These are phyloP conservation scores for Cyrtonyx montezumae DNA, from an alignment of 2,113 vertebrate genomes.

Conservation along the genomic window DNA sequence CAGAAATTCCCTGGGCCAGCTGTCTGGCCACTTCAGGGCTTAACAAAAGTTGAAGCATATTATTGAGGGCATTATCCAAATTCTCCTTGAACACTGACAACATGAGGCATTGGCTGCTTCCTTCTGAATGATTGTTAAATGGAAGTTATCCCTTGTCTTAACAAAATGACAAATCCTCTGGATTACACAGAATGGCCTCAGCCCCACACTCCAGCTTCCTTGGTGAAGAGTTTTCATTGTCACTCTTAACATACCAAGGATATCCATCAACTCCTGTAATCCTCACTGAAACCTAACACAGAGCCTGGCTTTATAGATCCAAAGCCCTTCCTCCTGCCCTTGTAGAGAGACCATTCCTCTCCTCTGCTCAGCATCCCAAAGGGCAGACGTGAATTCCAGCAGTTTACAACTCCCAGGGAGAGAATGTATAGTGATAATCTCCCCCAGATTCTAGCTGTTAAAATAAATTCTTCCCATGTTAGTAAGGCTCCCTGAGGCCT, in stretches of 20 bases:
- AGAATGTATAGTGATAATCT: constrained; percentile 51
- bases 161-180: not conserved
- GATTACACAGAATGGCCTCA: not conserved
- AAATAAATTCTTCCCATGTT: constrained; percentile 76
- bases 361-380: not conserved
- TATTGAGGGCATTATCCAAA: not conserved
- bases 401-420: constrained; percentile 29
- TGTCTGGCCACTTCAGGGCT: not conserved
- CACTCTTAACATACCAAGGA: not conserved
- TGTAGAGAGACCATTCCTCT: not conserved
- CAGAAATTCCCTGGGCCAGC: not conserved
- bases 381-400: constrained; percentile 54
- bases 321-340: not conserved
- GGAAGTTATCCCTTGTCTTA: not conserved
- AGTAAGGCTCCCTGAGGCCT: constrained; percentile 68
- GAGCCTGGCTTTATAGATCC: rapidly evolving
- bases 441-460: constrained; percentile 16
- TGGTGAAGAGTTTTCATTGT: not conserved
- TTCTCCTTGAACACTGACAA: not conserved
- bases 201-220: not conserved
- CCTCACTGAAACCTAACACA: not conserved
- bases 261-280: not conserved
- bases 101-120: not conserved
- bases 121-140: not conserved
- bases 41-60: not conserved